Conservation (phyloP, 1,140 invertebrate species). For the Drosophila parvula region DNA sequence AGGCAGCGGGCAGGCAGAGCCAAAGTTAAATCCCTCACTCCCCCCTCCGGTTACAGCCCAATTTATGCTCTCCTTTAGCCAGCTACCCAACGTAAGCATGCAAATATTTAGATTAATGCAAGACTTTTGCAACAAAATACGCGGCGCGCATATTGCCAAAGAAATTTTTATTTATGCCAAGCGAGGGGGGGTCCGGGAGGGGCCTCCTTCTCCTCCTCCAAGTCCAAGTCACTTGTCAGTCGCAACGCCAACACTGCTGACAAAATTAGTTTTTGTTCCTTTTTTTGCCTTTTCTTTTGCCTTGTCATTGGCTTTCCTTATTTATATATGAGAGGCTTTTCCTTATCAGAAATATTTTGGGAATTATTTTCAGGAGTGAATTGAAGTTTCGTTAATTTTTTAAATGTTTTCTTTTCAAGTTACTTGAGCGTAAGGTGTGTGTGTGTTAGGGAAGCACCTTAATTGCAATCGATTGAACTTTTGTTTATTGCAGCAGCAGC, state of each 20-base stretch:
- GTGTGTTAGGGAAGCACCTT: not conserved
- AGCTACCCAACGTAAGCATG: constrained; percentile 57
- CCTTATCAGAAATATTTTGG: not conserved
- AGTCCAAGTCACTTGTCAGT: constrained; percentile 68
- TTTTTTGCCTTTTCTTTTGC: not conserved
- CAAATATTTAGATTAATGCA: constrained; percentile 83
- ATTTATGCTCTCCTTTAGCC: constrained; percentile 5
- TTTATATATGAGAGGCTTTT: not conserved
- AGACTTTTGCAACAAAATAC: constrained; percentile 82
- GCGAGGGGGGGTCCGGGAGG: not conserved
- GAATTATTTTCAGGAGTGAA: not conserved
- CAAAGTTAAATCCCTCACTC: constrained; percentile 21
- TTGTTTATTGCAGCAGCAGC: constrained; percentile 10
- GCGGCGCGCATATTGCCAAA: constrained; percentile 80
- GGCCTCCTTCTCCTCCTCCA: not conserved
- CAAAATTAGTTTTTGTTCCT: constrained; percentile 65
- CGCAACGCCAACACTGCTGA: constrained; percentile 58
- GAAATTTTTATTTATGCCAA: constrained; percentile 78
- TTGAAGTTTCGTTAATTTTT: too few relatives aligned
- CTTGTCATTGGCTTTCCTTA: not conserved
- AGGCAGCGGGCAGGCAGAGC: constrained; percentile 3
- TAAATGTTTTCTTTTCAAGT: too few relatives aligned
- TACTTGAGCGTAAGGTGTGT: not conserved
- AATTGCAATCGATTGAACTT: constrained; percentile 12
- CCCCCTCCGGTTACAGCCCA: not conserved